Percentiles rank a stretch among this genome's conserved stretches.
phyloP scores from a whole-genome alignment of 2,797 vertebrate genomes.

The Parauchenoglanis ngamensis region DNA sequence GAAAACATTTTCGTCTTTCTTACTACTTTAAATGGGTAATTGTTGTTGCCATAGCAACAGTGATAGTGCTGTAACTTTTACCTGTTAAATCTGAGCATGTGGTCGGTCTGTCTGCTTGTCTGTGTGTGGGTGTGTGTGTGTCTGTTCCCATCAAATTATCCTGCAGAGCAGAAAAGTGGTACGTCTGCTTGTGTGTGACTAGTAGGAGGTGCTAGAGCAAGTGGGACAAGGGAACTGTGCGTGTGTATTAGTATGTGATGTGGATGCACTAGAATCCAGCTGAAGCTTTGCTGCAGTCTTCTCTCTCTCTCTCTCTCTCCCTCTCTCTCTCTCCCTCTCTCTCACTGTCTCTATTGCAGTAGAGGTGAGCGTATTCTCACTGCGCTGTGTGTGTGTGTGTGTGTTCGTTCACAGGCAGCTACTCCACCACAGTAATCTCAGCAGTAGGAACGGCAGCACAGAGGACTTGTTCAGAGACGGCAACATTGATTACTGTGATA shows the following conservation, averaged over 20 bases:
- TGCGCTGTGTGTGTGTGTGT: constrained; percentile 24
- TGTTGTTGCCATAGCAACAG: not conserved
- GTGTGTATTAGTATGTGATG: not conserved
- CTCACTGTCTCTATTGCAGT: not conserved
- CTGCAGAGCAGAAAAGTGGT: too few species aligned
- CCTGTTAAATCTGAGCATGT: not conserved
- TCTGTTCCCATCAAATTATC: too few species aligned
- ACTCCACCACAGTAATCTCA: constrained; percentile 94
- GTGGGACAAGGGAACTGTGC: not conserved
- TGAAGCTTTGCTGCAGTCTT: constrained; percentile 27
- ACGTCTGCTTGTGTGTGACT: not conserved
- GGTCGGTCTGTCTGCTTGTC: not conserved
- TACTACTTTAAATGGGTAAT: not conserved
- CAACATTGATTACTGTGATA: constrained; percentile 94
- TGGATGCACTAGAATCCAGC: not conserved
- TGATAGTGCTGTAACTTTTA: not conserved
- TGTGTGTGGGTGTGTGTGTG: not conserved
- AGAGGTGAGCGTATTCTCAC: constrained; percentile 1
- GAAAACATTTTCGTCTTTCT: not conserved
- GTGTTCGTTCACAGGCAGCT: constrained; percentile 81
- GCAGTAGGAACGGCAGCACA: constrained; percentile 95
- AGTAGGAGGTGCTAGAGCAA: not conserved
- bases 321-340: not conserved
- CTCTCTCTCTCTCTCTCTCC: not conserved
- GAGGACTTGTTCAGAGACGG: constrained; percentile 91